Conservation (phyloP, 2,113 vertebrate species). For the Struthio camelus region DNA sequence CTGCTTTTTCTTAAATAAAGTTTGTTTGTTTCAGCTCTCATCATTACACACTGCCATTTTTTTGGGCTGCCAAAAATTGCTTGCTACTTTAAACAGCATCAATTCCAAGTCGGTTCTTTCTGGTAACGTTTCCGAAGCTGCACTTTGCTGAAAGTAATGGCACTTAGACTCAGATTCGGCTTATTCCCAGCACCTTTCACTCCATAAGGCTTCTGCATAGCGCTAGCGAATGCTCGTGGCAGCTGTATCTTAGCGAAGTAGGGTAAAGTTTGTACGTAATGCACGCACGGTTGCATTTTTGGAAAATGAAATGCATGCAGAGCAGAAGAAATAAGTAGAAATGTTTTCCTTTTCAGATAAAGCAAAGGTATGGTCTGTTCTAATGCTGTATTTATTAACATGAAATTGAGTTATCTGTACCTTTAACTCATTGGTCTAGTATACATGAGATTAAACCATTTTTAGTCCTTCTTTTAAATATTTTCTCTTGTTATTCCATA, state of each 20-base stretch:
- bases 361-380: constrained; percentile 74
- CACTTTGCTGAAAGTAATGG: constrained; percentile 65
- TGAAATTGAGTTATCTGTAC: neutral
- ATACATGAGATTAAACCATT: neutral
- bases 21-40: constrained; percentile 67
- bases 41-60: constrained; percentile 65
- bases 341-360: constrained; percentile 79
- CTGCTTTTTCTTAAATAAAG: constrained; percentile 69
- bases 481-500: constrained; percentile 19
- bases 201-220: constrained; percentile 78
- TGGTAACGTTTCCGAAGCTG: constrained; percentile 50
- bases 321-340: constrained; percentile 56
- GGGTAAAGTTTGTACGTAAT: constrained; percentile 60
- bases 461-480: neutral
- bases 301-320: constrained; percentile 80
- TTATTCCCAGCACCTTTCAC: constrained; percentile 53
- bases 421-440: neutral
- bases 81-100: constrained; percentile 70
- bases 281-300: constrained; percentile 77
- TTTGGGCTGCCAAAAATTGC: constrained; percentile 77
- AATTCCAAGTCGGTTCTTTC: neutral
- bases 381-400: constrained; percentile 51
- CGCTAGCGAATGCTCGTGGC: constrained; percentile 64
- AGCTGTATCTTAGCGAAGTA: constrained; percentile 49
- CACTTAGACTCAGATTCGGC: constrained; percentile 34